Evolutionary conservation across 2,113 vertebrate genomes (phyloP).

Genomic region (Pongo pygmaeus): DNA sequence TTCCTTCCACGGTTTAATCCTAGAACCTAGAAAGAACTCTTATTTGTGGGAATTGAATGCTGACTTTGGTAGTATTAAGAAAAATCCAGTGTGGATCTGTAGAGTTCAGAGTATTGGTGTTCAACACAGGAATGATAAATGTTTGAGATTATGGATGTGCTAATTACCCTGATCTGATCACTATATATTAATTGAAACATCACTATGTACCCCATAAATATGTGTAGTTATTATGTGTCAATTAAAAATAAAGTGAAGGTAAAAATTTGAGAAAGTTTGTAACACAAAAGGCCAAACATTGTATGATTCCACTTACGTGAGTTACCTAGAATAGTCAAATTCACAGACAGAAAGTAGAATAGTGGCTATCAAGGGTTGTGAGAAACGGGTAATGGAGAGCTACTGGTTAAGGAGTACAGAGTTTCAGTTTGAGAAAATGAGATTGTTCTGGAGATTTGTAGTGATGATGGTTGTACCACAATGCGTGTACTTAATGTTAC

Average conservation of each 20-base stretch:
- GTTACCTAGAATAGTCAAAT: neutral
- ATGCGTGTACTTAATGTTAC: neutral
- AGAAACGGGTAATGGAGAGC: neutral
- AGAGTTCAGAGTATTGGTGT: neutral
- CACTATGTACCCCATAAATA: neutral
- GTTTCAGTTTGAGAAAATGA: neutral
- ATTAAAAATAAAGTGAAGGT: neutral
- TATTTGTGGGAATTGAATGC: constrained; percentile 32
- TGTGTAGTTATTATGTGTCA: neutral
- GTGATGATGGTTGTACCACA: neutral
- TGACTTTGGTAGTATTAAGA: neutral
- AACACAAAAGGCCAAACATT: neutral
- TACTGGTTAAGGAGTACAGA: neutral
- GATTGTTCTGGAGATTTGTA: neutral
- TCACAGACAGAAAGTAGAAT: neutral
- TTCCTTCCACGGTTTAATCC: neutral
- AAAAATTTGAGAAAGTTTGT: neutral
- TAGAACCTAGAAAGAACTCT: constrained; percentile 9
- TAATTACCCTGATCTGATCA: neutral
- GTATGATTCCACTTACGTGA: neutral
- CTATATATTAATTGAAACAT: neutral
- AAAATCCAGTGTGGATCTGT: neutral
- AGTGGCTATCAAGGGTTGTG: neutral
- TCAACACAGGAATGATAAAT: neutral
- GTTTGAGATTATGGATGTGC: neutral